Percentiles rank a stretch among this genome's conserved stretches.
Conservation (phyloP, 2,113 vertebrate species). For the Tonatia bakeri region DNA sequence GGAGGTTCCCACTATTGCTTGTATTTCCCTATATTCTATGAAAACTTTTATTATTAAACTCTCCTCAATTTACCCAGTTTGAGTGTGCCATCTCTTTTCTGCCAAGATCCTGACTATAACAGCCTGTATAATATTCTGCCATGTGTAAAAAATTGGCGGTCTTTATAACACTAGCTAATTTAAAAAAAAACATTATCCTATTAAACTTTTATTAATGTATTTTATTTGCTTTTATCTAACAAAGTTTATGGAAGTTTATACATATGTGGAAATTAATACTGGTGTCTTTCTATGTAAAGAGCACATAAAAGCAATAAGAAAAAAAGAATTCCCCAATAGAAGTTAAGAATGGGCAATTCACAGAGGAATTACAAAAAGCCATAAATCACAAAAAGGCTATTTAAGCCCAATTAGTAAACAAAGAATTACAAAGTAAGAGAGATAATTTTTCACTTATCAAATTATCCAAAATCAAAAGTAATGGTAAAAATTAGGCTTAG, state of each 20-base stretch:
- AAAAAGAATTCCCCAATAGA: neutral
- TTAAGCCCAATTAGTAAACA: neutral
- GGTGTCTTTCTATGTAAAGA: neutral
- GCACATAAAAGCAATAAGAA: neutral
- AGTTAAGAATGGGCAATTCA: neutral
- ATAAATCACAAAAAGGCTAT: neutral
- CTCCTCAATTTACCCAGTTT: neutral
- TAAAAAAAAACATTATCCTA: slow-evolving; percentile 4
- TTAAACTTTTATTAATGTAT: neutral
- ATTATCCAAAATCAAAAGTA: slow-evolving; percentile 1
- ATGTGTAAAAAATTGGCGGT: neutral
- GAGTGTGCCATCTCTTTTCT: neutral
- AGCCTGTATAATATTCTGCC: neutral
- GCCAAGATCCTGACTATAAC: neutral
- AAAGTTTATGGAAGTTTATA: neutral
- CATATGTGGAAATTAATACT: neutral
- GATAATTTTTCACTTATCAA: neutral
- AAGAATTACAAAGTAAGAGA: neutral
- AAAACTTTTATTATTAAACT: neutral
- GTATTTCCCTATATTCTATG: neutral
- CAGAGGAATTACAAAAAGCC: neutral
- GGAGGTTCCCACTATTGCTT: neutral
- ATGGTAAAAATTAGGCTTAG: neutral
- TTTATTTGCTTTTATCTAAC: neutral
- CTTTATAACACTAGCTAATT: neutral